Conservation (phyloP, 2,113 vertebrate genomes). For the Merops nubicus region DNA sequence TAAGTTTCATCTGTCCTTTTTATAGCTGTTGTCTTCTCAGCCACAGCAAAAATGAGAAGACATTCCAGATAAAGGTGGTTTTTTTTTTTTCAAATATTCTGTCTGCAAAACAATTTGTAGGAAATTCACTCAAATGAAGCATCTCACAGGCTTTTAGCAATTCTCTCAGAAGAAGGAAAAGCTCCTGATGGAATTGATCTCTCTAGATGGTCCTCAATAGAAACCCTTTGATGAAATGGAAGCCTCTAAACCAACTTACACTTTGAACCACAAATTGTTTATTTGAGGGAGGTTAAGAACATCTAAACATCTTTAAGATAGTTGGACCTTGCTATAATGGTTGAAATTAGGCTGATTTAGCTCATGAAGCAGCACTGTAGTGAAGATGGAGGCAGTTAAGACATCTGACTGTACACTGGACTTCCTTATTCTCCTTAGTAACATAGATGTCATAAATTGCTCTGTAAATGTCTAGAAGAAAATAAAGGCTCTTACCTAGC, state of each 20-base stretch:
- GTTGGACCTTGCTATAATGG: not conserved
- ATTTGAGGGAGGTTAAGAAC: not conserved
- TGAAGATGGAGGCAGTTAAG: not conserved
- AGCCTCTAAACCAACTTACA: not conserved
- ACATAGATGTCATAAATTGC: not conserved
- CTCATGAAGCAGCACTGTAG: accelerated
- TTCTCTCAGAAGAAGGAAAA: not conserved
- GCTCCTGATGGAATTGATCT: not conserved
- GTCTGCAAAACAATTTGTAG: not conserved
- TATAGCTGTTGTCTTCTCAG: not conserved
- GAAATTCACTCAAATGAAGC: not conserved
- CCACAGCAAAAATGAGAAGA: not conserved
- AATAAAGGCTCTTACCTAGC: conserved; percentile 45
- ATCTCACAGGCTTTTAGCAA: not conserved
- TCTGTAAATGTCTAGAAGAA: not conserved
- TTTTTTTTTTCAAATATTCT: not conserved
- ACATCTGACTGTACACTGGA: not conserved
- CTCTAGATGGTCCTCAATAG: not conserved
- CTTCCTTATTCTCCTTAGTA: not conserved
- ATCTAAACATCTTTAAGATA: not conserved
- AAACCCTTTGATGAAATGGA: not conserved
- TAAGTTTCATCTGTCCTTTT: not conserved
- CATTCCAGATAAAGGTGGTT: not conserved
- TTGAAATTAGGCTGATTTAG: not conserved
- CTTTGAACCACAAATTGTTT: not conserved